Base-by-base conservation (phyloP, 1,140 invertebrate genomes). In the Caenorhabditis latens region DNA sequence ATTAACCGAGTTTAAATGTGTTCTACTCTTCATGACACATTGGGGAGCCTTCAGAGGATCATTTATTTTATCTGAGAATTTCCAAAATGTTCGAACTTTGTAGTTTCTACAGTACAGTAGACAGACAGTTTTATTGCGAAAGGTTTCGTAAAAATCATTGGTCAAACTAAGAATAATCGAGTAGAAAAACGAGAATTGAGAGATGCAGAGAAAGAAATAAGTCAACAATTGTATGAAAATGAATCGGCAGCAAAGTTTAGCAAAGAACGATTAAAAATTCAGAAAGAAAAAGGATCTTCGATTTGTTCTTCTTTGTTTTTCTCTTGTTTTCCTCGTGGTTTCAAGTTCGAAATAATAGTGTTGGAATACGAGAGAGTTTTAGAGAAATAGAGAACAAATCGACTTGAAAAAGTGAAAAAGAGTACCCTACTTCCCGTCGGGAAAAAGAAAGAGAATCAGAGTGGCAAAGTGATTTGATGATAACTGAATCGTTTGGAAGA, bases 251-350 rank as follows among this genome's bases (percentile, higher is more conserved):
- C 7, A 11, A 9, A 63, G 19, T 63, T 63, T 21, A 11, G n/a
- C 61, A 63, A 63, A 71, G 65, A 71, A 71, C 65, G 65, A 71
- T 71, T 71, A 71, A 71, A 71, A 71, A 71, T 32, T 71, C 61
- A 71, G 42, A 71, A 65, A 42, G n/a, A 65, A 32, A 65, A 65
- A 40, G 19, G 46, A 19, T 79, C 46, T 50, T 79, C 24, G 71
- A n/a, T 50, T 50, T 63, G 61, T 53, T 53, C 40, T 46, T 32
- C 19, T 11, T 48, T 53, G 50, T 53, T 53, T 53, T 53, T 32
- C 32, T 32, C 32, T 32, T 48, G 67, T 79, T 79, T 79, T 79
- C 71, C 71, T 48, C 71, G 46, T 50, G 71, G 43, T 79, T 79
- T n/a, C 40, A 9, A 79, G 46, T 53, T 42, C 9, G 40, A 79